These are phyloP conservation scores for Carpatolechia fugitivella DNA, from an alignment of 2,888 invertebrate species.

Conservation along the genomic window DNA sequence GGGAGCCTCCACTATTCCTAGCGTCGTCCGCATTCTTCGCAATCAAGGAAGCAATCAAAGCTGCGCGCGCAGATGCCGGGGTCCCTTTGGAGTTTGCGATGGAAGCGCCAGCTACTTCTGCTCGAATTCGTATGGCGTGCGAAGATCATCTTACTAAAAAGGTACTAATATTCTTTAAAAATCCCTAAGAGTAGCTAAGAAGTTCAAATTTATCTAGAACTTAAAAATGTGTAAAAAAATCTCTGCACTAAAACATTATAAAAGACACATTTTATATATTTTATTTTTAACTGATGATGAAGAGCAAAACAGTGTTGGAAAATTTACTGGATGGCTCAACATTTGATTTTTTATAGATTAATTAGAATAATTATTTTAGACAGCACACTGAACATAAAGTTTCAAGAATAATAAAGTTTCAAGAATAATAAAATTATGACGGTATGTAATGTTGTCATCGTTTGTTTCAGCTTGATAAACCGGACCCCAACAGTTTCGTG, in stretches of 20 bases:
- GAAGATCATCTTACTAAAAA: constrained; percentile 88
- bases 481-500: constrained; percentile 73
- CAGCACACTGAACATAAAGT: too few species aligned
- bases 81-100: constrained; percentile 80
- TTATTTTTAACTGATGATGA: too few species aligned
- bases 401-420: too few species aligned
- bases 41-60: constrained; percentile 90
- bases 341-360: too few species aligned
- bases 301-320: too few species aligned
- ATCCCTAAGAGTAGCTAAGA: too few species aligned
- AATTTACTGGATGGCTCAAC: too few species aligned
- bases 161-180: constrained; percentile 65
- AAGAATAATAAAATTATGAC: neutral
- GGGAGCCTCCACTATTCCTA: constrained; percentile 96
- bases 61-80: constrained; percentile 86
- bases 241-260: too few species aligned
- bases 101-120: constrained; percentile 93
- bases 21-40: constrained; percentile 94
- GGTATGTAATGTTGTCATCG: neutral
- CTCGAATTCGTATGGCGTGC: constrained; percentile 93
- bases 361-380: too few species aligned
- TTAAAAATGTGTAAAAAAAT: neutral
- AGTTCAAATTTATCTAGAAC: neutral
- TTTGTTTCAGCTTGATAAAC: constrained; percentile 74
- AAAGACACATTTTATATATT: too few species aligned